Percentiles rank a stretch among this genome's conserved stretches.
These are phyloP conservation scores for Ciconia stormi DNA, from an alignment of 2,113 vertebrate species.

Conservation along the genomic window DNA sequence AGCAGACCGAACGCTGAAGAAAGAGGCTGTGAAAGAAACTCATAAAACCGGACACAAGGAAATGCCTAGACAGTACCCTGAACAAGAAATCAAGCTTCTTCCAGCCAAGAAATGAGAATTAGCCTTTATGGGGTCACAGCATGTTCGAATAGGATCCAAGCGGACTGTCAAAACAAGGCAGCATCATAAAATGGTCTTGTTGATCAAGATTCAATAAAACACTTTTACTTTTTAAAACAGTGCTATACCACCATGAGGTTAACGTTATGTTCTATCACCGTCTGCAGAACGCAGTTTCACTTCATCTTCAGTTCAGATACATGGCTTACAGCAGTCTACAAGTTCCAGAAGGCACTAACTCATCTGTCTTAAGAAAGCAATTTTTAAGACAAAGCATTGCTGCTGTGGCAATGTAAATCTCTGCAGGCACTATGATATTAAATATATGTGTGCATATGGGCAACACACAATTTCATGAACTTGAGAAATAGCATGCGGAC, in stretches of 20 bases:
- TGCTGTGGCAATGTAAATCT: neutral
- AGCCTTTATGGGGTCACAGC: neutral
- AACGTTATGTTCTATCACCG: fast-evolving
- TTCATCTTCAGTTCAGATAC: neutral
- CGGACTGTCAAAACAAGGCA: neutral
- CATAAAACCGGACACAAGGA: neutral
- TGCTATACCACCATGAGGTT: neutral
- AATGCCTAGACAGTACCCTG: neutral
- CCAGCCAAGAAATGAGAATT: neutral
- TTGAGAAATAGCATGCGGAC: neutral
- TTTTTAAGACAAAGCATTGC: neutral
- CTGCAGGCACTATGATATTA: neutral
- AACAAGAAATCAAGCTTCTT: neutral
- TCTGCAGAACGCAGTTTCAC: neutral
- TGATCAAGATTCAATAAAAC: neutral
- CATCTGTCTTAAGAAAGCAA: neutral
- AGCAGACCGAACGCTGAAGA: neutral
- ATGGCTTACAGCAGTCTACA: neutral
- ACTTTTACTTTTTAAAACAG: neutral
- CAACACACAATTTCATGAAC: too few relatives aligned
- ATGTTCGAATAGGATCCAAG: fast-evolving
- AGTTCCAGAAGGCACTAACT: neutral
- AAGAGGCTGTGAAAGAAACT: neutral
- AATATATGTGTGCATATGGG: neutral
- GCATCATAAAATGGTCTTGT: neutral